These are phyloP conservation scores for Hyperoplus lanceolatus DNA, from an alignment of 2,797 vertebrate genomes.

Conservation along the genomic window DNA sequence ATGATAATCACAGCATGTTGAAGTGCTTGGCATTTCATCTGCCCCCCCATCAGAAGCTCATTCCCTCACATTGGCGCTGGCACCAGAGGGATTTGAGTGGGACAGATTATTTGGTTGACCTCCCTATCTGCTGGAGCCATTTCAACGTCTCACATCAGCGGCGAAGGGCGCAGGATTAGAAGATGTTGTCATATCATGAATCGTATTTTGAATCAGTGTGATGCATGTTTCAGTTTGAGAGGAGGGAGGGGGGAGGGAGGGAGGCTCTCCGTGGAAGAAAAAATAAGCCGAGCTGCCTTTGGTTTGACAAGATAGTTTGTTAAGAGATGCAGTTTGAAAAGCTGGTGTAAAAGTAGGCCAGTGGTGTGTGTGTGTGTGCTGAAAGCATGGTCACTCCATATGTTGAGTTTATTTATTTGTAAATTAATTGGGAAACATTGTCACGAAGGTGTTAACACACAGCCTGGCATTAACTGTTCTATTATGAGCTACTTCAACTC, in stretches of 20 bases:
- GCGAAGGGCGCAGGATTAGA: slow-evolving; percentile 50
- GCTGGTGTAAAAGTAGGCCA: slow-evolving; percentile 69
- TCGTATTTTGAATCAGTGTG: slow-evolving; percentile 46
- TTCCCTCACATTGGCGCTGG: slow-evolving; percentile 26
- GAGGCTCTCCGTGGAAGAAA: slow-evolving; percentile 38
- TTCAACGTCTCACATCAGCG: slow-evolving; percentile 50
- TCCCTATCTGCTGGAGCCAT: slow-evolving; percentile 41
- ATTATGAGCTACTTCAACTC: background rate
- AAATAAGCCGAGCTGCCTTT: slow-evolving; percentile 51
- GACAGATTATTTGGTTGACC: slow-evolving; percentile 71
- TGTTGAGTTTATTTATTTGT: slow-evolving; percentile 40
- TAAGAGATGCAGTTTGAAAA: slow-evolving; percentile 65
- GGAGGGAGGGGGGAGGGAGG: background rate
- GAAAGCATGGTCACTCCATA: slow-evolving; percentile 39
- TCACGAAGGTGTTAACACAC: background rate
- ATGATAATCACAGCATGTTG: background rate
- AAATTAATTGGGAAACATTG: slow-evolving; percentile 25
- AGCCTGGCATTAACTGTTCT: slow-evolving; percentile 36
- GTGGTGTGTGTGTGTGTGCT: slow-evolving; percentile 20
- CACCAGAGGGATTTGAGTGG: slow-evolving; percentile 52
- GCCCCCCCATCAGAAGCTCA: slow-evolving; percentile 51
- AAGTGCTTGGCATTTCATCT: slow-evolving; percentile 15
- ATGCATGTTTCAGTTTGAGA: slow-evolving; percentile 48
- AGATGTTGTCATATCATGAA: slow-evolving; percentile 63
- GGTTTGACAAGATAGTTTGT: slow-evolving; percentile 64